Conservation (phyloP, 2,797 vertebrate genomes). For the Novumbra hubbsi region DNA sequence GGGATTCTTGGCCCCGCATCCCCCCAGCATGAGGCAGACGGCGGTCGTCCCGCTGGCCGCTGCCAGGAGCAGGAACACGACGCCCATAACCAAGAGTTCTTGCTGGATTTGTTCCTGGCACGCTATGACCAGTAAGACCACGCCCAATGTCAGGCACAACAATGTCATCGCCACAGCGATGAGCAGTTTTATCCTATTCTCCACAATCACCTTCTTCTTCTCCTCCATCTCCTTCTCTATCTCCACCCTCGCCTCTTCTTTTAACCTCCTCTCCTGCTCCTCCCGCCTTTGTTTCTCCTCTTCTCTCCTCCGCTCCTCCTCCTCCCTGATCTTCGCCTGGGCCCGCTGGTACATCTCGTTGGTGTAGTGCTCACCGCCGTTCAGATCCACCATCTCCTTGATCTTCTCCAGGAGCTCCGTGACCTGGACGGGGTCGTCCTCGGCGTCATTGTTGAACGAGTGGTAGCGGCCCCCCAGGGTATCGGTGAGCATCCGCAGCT, state of each 20-base stretch:
- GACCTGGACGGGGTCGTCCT: conserved; percentile 19
- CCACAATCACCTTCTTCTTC: background rate
- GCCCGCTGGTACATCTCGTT: conserved; percentile 10
- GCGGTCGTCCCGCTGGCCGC: background rate
- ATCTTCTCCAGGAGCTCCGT: conserved; percentile 18
- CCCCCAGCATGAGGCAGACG: background rate
- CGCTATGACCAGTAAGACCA: conserved; percentile 4
- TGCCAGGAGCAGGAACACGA: background rate
- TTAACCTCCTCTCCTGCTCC: no score
- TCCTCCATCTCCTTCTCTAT: background rate
- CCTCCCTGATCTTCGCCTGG: conserved; percentile 3
- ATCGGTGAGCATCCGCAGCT: background rate
- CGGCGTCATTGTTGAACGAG: conserved; percentile 22
- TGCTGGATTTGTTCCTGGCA: no score
- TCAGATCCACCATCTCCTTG: conserved; percentile 20
- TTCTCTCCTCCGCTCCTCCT: background rate
- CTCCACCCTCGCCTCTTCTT: background rate
- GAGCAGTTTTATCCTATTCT: background rate
- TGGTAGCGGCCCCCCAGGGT: conserved; percentile 23
- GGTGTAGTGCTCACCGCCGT: conserved; percentile 9
- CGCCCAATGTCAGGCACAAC: background rate
- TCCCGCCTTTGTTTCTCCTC: background rate
- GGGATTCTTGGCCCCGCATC: background rate
- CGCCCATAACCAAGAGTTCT: background rate
- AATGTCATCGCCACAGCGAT: background rate